Base-by-base conservation (phyloP, 2,113 vertebrate species). In the Loxodonta africana region DNA sequence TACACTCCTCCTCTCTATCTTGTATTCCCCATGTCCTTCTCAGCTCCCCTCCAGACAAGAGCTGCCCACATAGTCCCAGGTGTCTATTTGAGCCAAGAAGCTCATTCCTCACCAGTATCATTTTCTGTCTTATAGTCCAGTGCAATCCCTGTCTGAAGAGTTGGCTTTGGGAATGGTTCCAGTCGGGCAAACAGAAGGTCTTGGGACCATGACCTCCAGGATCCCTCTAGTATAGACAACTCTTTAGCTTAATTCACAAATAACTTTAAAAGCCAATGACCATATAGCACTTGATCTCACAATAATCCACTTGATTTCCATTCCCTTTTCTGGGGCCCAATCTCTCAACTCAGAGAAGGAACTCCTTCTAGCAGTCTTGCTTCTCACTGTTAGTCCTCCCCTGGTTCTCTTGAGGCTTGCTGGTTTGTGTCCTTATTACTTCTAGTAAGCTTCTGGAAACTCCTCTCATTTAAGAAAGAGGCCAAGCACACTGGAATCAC, bases 211-310 rank as follows among this genome's bases (percentile, higher is more conserved):
- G 37, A 37, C 37, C 37, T 37, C 37, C 37, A 37, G 37, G 37
- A 37, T 37, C 37, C 37, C 37, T 37, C 37, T 37, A 37, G 37
- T 90, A 71, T 12, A n/a, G 37, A 86, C 10, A 53, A 26, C 10
- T 81, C 26, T 84, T 71, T 60, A 87, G 37, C 20, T 90, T 23
- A 76, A 17, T 87, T 92, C 80, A 84, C 23, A 67, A n/a, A 84
- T 84, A 92, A 85, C 78, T 80, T 46, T 71, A 78, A 74, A 92
- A 94, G 74, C 17, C 15, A 88, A 62, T 67, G 63, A 74, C 51
- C 26, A 53, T 81, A 48, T 92, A 67, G 37, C 73, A 46, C 17
- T 37, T 41, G 25, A 8, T 15, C 62, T 84, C 44, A 67, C 23
- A 76, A 76, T 18, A 89, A 83, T 87, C 33, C 62, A 71, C 23